Conservation (phyloP, 2,888 invertebrate species). For the Euclidia mi region DNA sequence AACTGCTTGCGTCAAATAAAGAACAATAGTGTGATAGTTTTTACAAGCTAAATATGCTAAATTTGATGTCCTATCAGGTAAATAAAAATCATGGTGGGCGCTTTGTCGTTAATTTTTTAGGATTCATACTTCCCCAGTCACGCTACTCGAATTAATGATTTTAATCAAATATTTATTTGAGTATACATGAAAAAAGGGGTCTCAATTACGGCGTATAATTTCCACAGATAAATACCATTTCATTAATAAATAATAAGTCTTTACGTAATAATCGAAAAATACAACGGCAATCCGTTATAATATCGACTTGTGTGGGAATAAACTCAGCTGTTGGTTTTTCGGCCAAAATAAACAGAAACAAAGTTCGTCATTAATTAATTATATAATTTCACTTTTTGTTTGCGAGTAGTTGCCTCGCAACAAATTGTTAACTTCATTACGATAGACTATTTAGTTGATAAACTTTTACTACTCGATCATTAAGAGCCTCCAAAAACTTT, state of each 20-base stretch:
- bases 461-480: constrained; percentile 47
- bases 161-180: too few species aligned
- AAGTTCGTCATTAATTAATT: constrained; percentile 49
- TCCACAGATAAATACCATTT: constrained; percentile 4
- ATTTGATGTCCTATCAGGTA: too few species aligned
- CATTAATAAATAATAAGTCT: constrained; percentile 2
- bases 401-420: constrained; percentile 24
- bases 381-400: constrained; percentile 52
- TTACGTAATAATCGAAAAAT: constrained; percentile 4
- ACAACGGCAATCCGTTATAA: constrained; percentile 1
- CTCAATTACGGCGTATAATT: too few species aligned
- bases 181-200: too few species aligned
- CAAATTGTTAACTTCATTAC: constrained; percentile 43
- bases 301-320: constrained; percentile 34
- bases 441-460: constrained; percentile 40
- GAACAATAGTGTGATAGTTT: too few species aligned
- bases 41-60: too few species aligned
- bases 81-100: too few species aligned
- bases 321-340: constrained; percentile 44
- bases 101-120: too few species aligned
- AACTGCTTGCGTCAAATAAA: too few species aligned
- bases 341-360: constrained; percentile 40
- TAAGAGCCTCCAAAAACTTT: constrained; percentile 38
- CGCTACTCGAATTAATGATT: too few species aligned
- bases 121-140: too few species aligned